Evolutionary conservation across 2,888 invertebrate genomes (phyloP).

Genomic region (Thereva nobilitata): DNA sequence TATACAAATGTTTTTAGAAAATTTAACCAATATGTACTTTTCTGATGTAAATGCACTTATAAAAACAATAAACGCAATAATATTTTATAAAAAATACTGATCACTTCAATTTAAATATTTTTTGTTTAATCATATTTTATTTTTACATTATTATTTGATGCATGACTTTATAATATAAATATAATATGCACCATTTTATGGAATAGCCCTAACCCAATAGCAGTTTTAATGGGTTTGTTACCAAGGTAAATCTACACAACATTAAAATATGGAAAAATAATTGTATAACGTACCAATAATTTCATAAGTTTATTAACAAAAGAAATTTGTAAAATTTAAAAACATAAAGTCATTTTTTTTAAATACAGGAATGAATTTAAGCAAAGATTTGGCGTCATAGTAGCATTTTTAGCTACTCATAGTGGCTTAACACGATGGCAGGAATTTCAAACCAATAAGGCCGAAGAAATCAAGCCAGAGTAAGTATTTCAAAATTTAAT

Average conservation of each 20-base stretch:
- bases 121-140: too few species aligned
- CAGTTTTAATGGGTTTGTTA: conserved; percentile 89
- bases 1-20: not conserved
- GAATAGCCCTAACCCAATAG: conserved; percentile 79
- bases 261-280: conserved; percentile 17
- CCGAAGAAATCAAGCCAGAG: conserved; percentile 56
- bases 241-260: conserved; percentile 73
- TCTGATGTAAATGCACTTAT: too few species aligned
- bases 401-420: conserved; percentile 87
- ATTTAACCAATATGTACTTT: not conserved
- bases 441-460: conserved; percentile 67
- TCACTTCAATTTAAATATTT: too few species aligned
- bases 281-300: not conserved
- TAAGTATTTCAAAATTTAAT: conserved; percentile 45
- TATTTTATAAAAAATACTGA: too few species aligned
- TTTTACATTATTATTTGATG: not conserved
- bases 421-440: conserved; percentile 91
- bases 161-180: conserved; percentile 18
- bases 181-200: conserved; percentile 45
- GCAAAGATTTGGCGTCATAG: conserved; percentile 80
- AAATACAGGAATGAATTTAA: conserved; percentile 75
- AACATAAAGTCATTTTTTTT: not conserved
- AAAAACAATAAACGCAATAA: too few species aligned
- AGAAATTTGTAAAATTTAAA: not conserved
- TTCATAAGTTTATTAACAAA: conserved; percentile 14